Base-by-base conservation (phyloP, 2,797 vertebrate genomes). In the Falco concolor region DNA sequence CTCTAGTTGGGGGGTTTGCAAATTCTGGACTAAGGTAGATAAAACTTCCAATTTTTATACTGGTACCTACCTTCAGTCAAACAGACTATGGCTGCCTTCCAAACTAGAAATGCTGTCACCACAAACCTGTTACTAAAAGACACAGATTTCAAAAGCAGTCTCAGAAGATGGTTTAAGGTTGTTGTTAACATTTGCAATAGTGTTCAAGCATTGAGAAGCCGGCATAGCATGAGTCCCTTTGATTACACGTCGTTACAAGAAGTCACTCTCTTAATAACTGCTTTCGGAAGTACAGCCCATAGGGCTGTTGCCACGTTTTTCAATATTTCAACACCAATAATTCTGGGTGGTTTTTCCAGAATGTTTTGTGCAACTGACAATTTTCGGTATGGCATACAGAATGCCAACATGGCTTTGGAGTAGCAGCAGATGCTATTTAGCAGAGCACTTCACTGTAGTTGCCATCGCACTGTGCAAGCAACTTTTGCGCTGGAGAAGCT, bases 381-480 rank as follows among this genome's bases (percentile, higher is more conserved):
- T 24, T 12, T n/a, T 32, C 9, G 7, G 30, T 4, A 23, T 32
- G 64, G 63, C 22, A 2, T 32, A 2, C 19, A 1, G 8, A 9
- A 13, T 24, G 50, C 44, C 32, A 21, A 2, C 9, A 0, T 14
- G 49, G n/a, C 65, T 89, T 23, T 12, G 79, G 38, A 44, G 65
- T 8, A 24, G 60, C 3, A 3, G 36, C 5, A 8, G 63, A 9
- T 44, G 50, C 57, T 20, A 1, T 28, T 57, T 10, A 12, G 36
- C 22, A 21, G 61, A 20, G 42, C 20, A 13, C n/a, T 21, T 50
- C 8, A 2, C 30, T 15, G 67, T 8, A 7, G 45, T 21, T 40
- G 38, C 45, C 15, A 2, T 40, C 18, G 73, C 44, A 11, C n/a
- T 12, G 40, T 2, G 0, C 4, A 3, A 12, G 57, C n/a, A 20